Evolutionary conservation across 2,113 vertebrate genomes (phyloP), one percentile per base, ranked within the genome.

Genomic region (Platysternon megacephalum): DNA sequence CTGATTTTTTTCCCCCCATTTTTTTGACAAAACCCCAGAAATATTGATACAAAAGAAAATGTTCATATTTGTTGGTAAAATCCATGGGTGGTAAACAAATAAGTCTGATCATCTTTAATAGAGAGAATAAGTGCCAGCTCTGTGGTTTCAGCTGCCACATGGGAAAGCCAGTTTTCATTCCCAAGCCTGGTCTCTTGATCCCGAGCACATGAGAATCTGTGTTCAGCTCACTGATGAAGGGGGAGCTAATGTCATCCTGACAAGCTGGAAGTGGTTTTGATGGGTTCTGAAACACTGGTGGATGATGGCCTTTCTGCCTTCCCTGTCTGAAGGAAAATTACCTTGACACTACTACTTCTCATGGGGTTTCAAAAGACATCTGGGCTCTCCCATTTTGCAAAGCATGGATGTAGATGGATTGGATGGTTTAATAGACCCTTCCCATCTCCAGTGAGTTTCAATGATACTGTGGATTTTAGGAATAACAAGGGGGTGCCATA

Each of bases 181-280:
- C 55, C 28, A 86, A 42, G 4, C 17, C 4, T 68, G 3, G 1
- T 79, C 2, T 84, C 81, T 16, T 51, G 1, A 76, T 83, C 58
- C 1, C 1, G 44, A 32, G 5, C 2, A 2, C 49, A 0, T 26
- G 1, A 61, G 6, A 11, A 88, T 29, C 1, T 52, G 1, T 29
- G 39, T n/a, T 52, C 2, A 0, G 0, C 79, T 93, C 79, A 2
- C 2, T 46, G 85, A 90, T 55, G 21, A 79, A 79, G 0, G 3
- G 19, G 53, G 0, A 86, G 82, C 85, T 90, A 0, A 14, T 22
- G 51, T 86, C 46, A 29, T 91, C 91, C 22, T 83, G 1, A 35
- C 55, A 11, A 48, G 3, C 0, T 2, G 51, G 3, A 26, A 48
- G 58, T 86, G 86, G 21, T 14, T 86, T 92, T 35, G 35, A 4